Base-by-base conservation (phyloP, 1,140 invertebrate species). In the Hyphantria cunea region DNA sequence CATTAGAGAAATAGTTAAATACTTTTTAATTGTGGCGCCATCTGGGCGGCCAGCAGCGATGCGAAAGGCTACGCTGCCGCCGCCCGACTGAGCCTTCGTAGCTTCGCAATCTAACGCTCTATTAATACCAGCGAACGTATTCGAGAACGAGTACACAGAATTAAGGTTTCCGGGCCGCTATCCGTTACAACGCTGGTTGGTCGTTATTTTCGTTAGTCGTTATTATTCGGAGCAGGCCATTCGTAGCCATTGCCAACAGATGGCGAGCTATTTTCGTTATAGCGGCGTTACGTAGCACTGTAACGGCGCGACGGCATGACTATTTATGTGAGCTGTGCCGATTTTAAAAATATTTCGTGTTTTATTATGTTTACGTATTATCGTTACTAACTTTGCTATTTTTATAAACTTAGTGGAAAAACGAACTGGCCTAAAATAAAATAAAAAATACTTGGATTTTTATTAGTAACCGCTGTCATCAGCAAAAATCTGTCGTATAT, bases 171-270 rank as follows among this genome's bases (percentile, higher is more conserved):
- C 41, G 17, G 31, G 64, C 48, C 73, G 70, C 67, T 61, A 76
- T 66, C 64, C 72, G 68, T 71, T 70, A 77, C 45, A 13, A 42
- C 62, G 68, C 66, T 60, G 17, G 75, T 74, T 76, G 66, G 73
- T 78, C 78, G 76, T 81, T 82, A 81, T 80, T 80, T 66, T 66
- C 74, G 74, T 79, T 77, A 59, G 68, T 61, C 80, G 76, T 78
- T 81, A 79, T 68, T 25, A 25, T 25, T 3, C 17, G 17, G 17
- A 25, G 5, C 17, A 25, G 1, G 17, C 17, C 17, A 25, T 25
- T 5, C 2, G 17, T 25, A 25, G 17, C 17, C 17, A 25, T 44
- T 25, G 17, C 59, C 70, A 61, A 60, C 68, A 84, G 78, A 81
- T 81, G 83, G 78, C 81, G 70, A 62, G 41, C 49, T 62, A 68